Evolutionary conservation across 2,888 invertebrate species (phyloP).

Genomic region (Cyrtodaria siliqua): DNA sequence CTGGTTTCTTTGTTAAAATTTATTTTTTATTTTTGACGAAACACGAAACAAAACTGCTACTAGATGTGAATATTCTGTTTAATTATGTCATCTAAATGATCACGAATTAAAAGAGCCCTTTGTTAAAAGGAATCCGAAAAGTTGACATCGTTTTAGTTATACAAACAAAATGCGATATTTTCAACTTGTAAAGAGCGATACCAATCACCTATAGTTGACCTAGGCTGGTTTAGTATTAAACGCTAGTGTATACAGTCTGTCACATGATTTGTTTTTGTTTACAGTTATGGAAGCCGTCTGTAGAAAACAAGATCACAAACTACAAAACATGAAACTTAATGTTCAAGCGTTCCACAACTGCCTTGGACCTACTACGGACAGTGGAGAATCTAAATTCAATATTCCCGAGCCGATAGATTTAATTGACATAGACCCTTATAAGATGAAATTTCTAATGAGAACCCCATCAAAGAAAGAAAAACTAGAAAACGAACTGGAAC

Average conservation of each 20-base stretch:
- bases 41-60: too few species aligned
- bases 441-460: slow-evolving; percentile 9
- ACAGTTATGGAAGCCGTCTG: slow-evolving; percentile 2
- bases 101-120: too few species aligned
- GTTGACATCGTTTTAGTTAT: too few species aligned
- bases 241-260: neutral
- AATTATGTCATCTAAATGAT: too few species aligned
- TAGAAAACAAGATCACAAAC: neutral
- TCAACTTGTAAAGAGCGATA: too few species aligned
- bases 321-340: neutral
- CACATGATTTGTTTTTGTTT: neutral
- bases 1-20: too few species aligned
- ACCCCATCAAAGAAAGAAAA: neutral
- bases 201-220: too few species aligned
- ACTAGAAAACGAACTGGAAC: neutral
- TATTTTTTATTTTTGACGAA: too few species aligned
- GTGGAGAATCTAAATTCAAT: neutral
- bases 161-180: too few species aligned
- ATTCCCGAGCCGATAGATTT: slow-evolving; percentile 10
- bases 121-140: too few species aligned
- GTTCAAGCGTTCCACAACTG: slow-evolving; percentile 15
- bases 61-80: too few species aligned
- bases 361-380: slow-evolving; percentile 7
- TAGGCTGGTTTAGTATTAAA: too few species aligned
- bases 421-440: neutral